Evolutionary conservation across 1,140 invertebrate species (phyloP).

Genomic region (Nebria ingens): DNA sequence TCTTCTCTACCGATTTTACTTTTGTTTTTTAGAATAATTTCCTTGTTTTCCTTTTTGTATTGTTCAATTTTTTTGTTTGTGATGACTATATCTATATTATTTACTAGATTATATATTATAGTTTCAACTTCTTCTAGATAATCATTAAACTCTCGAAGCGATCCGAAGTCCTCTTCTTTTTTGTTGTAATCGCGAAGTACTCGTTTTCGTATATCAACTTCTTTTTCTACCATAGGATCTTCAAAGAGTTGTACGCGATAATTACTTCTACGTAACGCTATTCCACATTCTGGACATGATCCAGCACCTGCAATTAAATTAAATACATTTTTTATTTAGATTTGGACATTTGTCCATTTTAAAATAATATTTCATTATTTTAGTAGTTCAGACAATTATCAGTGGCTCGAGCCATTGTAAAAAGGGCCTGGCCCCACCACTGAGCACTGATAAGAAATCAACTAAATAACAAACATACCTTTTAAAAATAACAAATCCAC

Average conservation of each 20-base stretch:
- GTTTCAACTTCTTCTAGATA: constrained; percentile 88
- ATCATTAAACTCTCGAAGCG: constrained; percentile 78
- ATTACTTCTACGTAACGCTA: constrained; percentile 75
- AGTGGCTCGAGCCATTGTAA: not conserved
- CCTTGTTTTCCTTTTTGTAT: constrained; percentile 90
- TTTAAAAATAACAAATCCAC: constrained; percentile 90
- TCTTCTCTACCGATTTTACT: constrained; percentile 57
- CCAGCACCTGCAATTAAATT: constrained; percentile 62
- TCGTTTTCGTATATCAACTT: constrained; percentile 88
- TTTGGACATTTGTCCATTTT: constrained; percentile 3
- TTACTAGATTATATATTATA: constrained; percentile 84
- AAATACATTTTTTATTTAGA: constrained; percentile 13
- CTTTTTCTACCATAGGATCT: constrained; percentile 92
- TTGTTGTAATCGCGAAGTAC: constrained; percentile 87
- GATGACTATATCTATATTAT: constrained; percentile 81
- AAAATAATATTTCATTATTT: constrained; percentile 10
- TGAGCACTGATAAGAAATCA: not conserved
- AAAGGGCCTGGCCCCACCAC: not conserved
- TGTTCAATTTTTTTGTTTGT: constrained; percentile 89
- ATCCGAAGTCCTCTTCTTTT: constrained; percentile 79
- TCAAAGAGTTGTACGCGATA: constrained; percentile 94
- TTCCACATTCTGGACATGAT: constrained; percentile 83
- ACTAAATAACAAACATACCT: constrained; percentile 44
- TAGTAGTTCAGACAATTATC: not conserved
- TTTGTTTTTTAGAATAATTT: constrained; percentile 82